phyloP scores from a whole-genome alignment of 2,113 vertebrate genomes.

The Pithys albifrons region DNA sequence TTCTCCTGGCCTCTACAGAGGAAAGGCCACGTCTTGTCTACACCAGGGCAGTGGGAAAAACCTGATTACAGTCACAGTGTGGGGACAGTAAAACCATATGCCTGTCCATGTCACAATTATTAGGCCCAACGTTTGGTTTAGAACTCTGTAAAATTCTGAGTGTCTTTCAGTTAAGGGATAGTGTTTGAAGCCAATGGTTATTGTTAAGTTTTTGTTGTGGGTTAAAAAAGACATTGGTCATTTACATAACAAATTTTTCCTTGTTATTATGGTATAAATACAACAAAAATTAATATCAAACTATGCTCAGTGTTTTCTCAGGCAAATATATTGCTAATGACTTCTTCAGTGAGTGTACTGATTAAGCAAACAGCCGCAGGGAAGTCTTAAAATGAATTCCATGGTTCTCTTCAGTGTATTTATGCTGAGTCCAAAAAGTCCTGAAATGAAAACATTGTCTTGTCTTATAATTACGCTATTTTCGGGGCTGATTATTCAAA shows the following conservation, averaged over 20 bases:
- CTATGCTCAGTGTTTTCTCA: slow-evolving; percentile 13
- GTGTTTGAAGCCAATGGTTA: not conserved
- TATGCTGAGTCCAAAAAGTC: slow-evolving; percentile 15
- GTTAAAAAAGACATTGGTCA: not conserved
- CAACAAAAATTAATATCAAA: not conserved
- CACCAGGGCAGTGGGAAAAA: accelerated
- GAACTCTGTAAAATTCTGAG: not conserved
- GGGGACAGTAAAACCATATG: not conserved
- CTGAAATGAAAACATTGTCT: slow-evolving; percentile 40
- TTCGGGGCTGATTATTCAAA: slow-evolving; percentile 5
- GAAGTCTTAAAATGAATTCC: slow-evolving; percentile 16
- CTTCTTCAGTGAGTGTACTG: slow-evolving; percentile 39
- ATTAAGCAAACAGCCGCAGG: slow-evolving; percentile 51
- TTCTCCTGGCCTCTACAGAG: not conserved
- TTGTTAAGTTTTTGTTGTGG: not conserved
- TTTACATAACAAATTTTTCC: not conserved
- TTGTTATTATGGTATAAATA: not conserved
- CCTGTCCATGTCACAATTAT: not conserved
- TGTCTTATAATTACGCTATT: slow-evolving; percentile 14
- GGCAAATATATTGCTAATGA: slow-evolving; percentile 27
- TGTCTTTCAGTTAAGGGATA: not conserved
- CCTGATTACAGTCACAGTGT: not conserved
- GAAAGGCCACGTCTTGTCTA: not conserved
- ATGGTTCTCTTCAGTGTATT: slow-evolving; percentile 5
- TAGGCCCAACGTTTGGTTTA: not conserved